Evolutionary conservation across 2,888 invertebrate genomes (phyloP), one percentile per base, ranked within the genome.

Genomic region (Pseudanteris insignis): DNA sequence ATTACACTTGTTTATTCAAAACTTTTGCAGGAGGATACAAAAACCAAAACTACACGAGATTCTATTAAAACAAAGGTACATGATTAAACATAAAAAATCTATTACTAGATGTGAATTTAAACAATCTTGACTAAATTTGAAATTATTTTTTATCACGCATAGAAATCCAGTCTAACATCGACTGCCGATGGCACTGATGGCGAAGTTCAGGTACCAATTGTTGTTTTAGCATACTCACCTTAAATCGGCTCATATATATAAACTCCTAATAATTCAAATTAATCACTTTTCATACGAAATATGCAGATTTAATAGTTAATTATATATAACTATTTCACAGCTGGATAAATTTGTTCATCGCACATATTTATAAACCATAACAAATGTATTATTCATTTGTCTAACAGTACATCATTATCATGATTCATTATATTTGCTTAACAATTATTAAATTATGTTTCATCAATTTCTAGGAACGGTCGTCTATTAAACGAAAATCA

Each of bases 21-120:
- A 29, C 41, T 38, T 8, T 69, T 70, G 37, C 67, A 71, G 71
- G 68, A 63, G 57, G 63, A 62, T 32, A 34, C 58, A 12, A 67
- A 63, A 63, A 32, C 53, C 14, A 68, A 65, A 58, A 67, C 48
- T 21, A 37, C 28, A 14, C 54, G 59, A 21, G 59, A 54, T 34
- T 55, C 63, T 7, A 13, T 58, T 11, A 50, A 58, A 34, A 46
- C 58, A 18, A 58, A 63, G 63, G 63, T 63, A 63, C 24, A n/a
- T 64, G 65, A n/a, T 6, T 26, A 26, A 26, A n/a, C 9, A 2
- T 26, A 4, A 2, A 26, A 26, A 59, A 62, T 65, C 64, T 28
- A 64, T 11, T 34, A 18, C n/a, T 13, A 26, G n/a, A 26, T 26
- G 9, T 6, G 12, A 34, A 26, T 26, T 26, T 26, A 2, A 26